Conservation (phyloP, 35 echinoderm and acorn worm genomes). For the Strongylocentrotus purpuratus region DNA sequence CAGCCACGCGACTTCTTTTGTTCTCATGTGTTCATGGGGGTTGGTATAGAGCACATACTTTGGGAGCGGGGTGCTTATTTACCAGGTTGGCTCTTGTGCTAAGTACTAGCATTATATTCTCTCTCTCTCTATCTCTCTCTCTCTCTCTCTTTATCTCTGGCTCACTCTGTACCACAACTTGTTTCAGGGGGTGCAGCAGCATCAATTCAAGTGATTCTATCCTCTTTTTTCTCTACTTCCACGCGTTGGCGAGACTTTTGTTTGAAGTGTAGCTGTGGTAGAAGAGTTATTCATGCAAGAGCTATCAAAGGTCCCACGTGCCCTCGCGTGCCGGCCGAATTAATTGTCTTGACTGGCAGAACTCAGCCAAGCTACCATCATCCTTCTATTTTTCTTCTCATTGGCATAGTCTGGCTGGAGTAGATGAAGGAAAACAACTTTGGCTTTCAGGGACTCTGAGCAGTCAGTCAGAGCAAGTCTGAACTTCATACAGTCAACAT, state of each 20-base stretch:
- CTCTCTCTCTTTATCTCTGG: background rate
- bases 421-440: background rate
- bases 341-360: background rate
- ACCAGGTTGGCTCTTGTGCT: background rate
- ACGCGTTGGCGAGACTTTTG: background rate
- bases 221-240: slow-evolving; percentile 1
- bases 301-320: slow-evolving; percentile 18
- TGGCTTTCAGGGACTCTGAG: background rate
- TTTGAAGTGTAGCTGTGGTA: slow-evolving; percentile 22
- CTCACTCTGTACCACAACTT: background rate
- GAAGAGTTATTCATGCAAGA: background rate
- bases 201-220: background rate
- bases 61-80: background rate
- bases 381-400: background rate
- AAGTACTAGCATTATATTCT: background rate
- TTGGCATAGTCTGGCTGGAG: background rate
- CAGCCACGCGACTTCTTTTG: slow-evolving; percentile 41
- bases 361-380: background rate
- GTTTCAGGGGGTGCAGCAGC: slow-evolving; percentile 23
- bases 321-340: slow-evolving; percentile 25
- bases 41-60: background rate
- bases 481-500: background rate
- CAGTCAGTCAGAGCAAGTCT: background rate
- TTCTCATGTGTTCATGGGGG: background rate
- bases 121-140: background rate